Percentiles rank a stretch among this genome's conserved stretches.
These are phyloP conservation scores for Lobophora halterata DNA, from an alignment of 2,888 invertebrate species.

Conservation along the genomic window DNA sequence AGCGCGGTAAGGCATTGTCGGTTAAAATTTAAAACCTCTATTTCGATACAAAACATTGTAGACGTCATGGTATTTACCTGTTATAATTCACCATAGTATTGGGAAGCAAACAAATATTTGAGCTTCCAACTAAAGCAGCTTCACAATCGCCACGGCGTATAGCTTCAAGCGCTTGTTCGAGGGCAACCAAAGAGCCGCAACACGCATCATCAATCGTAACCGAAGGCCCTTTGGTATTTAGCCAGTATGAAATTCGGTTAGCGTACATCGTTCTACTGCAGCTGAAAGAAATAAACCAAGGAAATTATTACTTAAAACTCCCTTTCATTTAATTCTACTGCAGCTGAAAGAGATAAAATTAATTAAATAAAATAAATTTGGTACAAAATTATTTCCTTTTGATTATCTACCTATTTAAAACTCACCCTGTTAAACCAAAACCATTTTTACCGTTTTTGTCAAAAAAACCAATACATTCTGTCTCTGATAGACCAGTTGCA, in stretches of 20 bases:
- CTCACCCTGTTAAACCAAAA: conserved; percentile 31
- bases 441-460: conserved; percentile 14
- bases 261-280: conserved; percentile 47
- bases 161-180: conserved; percentile 44
- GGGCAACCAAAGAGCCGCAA: conserved; percentile 41
- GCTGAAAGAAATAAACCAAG: conserved; percentile 30
- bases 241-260: conserved; percentile 54
- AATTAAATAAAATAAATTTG: too few relatives aligned
- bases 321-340: too few relatives aligned
- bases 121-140: conserved; percentile 81
- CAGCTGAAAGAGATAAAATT: too few relatives aligned
- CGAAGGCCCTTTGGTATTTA: conserved; percentile 53
- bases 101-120: conserved; percentile 44
- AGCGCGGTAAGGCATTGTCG: too few relatives aligned
- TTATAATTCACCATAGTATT: conserved; percentile 50
- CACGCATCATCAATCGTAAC: conserved; percentile 41
- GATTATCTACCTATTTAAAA: too few relatives aligned
- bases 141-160: conserved; percentile 50
- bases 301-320: too few relatives aligned
- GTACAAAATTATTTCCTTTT: too few relatives aligned
- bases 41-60: too few relatives aligned
- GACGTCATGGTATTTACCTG: conserved; percentile 30
- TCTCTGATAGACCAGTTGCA: conserved; percentile 74
- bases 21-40: too few relatives aligned
- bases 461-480: conserved; percentile 67